Evolutionary conservation across 2,113 vertebrate species (phyloP), one percentile per base, ranked within the genome.

Genomic region (Jacana jacana): DNA sequence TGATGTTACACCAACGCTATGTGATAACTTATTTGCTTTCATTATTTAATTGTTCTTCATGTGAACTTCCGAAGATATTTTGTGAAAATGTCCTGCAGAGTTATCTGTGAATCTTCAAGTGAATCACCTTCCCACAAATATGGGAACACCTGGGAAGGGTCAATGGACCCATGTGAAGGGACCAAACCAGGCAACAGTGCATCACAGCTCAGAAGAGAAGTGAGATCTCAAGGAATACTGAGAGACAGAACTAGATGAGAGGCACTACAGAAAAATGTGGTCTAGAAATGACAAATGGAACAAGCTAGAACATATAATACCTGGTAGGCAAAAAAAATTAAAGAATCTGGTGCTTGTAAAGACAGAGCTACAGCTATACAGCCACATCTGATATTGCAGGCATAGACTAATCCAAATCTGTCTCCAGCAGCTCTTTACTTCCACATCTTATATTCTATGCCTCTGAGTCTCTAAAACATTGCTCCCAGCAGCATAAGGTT

Each of bases 401-500:
- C 8, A 51, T 19, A 87, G 48, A 55, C n/a, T 33, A 55, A 93
- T 25, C 13, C 2, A 1, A 66, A 51, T 30, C 25, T 16, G 30
- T 58, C 55, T 24, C 35, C 4, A 15, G 4, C 4, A 15, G 4
- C 51, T 54, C 31, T 30, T 68, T 27, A 31, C 31, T 66, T 70
- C 19, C 60, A 78, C 28, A 28, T 35, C 51, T 75, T 46, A 42
- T 4, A 22, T 14, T 48, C 55, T 17, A 25, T 20, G 7, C 8
- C 4, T 37, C 17, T 10, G 19, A 52, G 27, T 4, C 28, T 37
- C 64, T 86, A 0, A 0, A n/a, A 18, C 19, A 5, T 11, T 19
- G 28, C 61, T 3, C 1, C 42, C 44, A 60, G 78, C 16, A 81
- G 55, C 39, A 30, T 2, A 0, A 63, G 66, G 3, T 8, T 40